Base-by-base conservation (phyloP, 2,797 vertebrate species). In the Poeciliopsis presidionis region DNA sequence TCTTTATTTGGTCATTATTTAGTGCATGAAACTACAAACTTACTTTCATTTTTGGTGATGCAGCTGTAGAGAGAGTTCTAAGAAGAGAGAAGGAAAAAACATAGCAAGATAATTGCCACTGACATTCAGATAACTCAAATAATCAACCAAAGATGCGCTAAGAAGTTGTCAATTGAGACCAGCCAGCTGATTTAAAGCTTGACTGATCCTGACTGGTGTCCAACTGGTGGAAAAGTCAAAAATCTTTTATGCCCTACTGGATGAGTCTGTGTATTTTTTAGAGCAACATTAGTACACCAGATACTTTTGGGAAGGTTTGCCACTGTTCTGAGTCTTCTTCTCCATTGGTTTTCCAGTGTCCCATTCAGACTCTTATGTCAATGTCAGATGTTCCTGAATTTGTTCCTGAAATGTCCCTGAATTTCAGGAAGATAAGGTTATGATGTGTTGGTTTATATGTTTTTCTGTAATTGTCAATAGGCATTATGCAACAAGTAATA, bases 31-130 rank as follows among this genome's bases (percentile, higher is more conserved):
- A 22, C 39, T 6, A 33, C 75, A 18, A 69, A 96, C 97, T 98
- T 97, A 99, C 98, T 98, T 96, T 99, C 98, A 96, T 99, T 99
- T 97, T 98, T 98, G 97, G 96, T 98, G 95, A 99, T 97, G 94
- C 98, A 99, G 96, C 96, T 97, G 96, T 97, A 98, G 88, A 99
- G 97, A 63, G 97, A 96, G 95, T 97, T 99, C 98, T 99, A 94
- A 93, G 95, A 93, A 30, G 53, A 92, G 39, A 90, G 76, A 55
- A 89, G 39, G 78, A 63, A 82, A 76, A 72, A 16, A 51, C 49
- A 51, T 51, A 51, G 16, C 47, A 49, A 49, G 12, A 76, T 46
- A n/a, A n/a, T 4, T 49, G 18, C 39, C 11, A 0, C 25, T n/a
- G 36, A 16, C 47, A 3, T 28, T 46, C 33, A 63, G 7, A 18